Evolutionary conservation across 2,888 invertebrate genomes (phyloP), one percentile per base, ranked within the genome.

Genomic region (Dynastes hyllus): DNA sequence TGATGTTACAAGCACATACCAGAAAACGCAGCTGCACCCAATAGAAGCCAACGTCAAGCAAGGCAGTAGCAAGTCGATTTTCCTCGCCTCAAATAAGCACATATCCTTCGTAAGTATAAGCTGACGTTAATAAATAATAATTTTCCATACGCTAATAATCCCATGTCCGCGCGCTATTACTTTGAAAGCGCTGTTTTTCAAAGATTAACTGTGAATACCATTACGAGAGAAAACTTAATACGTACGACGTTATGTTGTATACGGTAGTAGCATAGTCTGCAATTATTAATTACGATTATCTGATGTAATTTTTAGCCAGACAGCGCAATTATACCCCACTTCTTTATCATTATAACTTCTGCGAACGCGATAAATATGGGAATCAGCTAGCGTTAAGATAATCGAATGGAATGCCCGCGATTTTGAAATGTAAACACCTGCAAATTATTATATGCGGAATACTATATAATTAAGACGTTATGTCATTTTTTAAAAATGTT

Each of bases 271-370:
- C 45, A 45, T 11, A 11, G 45, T 45, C 9, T 45, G 8, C 16
- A 53, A 53, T 53, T 53, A 53, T 53, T 53, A 53, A 53, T 53
- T 53, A 53, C n/a, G 53, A n/a, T 53, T 53, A 53, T 53, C 53
- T 53, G 53, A 53, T 53, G 53, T 53, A 53, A n/a, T 53, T 53
- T 53, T 53, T 53, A 53, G 13, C 16, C 16, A 6, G n/a, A 1
- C 53, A 53, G 11, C 32, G 29, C 29, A 65, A 65, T 65, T 65
- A 65, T 65, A 8, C 65, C 11, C 22, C 32, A 6, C 29, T 11
- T 9, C 11, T 32, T 65, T 65, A 27, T 29, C 13, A 37, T 32
- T 32, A 27, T 29, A 32, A 32, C 37, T 9, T 65, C 6, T 29
- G 65, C 65, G 32, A 32, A 29, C 11, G 16, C 16, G 53, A 53